phyloP scores from a whole-genome alignment of 2,888 invertebrate genomes.

The Apodemia duryi region DNA sequence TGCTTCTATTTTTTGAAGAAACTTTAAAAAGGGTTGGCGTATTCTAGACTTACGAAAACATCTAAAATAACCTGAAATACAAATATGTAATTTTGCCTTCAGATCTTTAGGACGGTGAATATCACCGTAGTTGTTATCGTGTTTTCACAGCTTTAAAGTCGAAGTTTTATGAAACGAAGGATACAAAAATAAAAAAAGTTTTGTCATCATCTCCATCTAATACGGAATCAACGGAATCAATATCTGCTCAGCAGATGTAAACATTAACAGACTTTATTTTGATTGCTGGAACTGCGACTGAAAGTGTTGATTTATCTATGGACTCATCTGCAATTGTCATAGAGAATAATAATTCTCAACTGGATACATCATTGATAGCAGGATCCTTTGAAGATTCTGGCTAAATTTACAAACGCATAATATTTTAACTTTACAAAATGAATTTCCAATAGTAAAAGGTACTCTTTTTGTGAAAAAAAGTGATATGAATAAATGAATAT shows the following conservation, averaged over 20 bases:
- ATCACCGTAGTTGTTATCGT: background rate
- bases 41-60: too few relatives aligned
- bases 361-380: too few relatives aligned
- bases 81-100: background rate
- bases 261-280: background rate
- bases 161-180: background rate
- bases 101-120: background rate
- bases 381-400: too few relatives aligned
- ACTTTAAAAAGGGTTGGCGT: too few relatives aligned
- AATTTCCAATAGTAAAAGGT: background rate
- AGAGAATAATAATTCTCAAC: too few relatives aligned
- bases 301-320: too few relatives aligned
- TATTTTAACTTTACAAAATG: too few relatives aligned
- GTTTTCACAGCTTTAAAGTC: background rate
- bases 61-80: too few relatives aligned
- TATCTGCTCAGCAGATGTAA: background rate
- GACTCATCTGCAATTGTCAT: too few relatives aligned
- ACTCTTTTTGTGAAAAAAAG: background rate
- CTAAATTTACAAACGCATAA: too few relatives aligned
- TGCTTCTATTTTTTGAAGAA: too few relatives aligned
- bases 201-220: background rate
- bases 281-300: background rate
- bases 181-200: background rate
- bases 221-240: background rate
- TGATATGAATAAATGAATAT: background rate